Conservation (phyloP, 2,888 invertebrate species). For the Tenthredo amoena region DNA sequence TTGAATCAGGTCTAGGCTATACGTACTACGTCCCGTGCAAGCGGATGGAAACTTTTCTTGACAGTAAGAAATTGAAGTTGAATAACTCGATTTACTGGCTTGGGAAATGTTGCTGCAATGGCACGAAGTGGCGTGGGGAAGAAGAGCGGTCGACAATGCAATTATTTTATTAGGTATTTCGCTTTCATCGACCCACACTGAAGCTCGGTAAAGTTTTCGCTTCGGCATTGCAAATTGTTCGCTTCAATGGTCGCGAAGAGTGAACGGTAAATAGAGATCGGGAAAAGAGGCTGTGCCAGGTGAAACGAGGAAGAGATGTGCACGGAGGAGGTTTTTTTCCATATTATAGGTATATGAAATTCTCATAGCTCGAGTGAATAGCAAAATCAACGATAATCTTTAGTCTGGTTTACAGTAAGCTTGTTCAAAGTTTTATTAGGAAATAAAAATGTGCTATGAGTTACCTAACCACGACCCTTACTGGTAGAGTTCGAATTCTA, state of each 20-base stretch:
- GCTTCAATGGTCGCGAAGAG: constrained; percentile 50
- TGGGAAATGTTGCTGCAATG: background rate
- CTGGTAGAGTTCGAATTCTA: background rate
- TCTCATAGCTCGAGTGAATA: background rate
- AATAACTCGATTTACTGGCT: constrained; percentile 40
- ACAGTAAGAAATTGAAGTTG: constrained; percentile 39
- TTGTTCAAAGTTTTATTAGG: background rate
- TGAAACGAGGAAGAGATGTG: background rate
- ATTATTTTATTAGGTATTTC: constrained; percentile 50
- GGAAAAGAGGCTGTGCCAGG: background rate
- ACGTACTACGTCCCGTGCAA: no score
- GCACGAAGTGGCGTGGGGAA: background rate
- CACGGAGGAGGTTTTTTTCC: background rate
- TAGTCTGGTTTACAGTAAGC: background rate
- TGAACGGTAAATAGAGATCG: background rate
- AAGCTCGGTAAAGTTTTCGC: constrained; percentile 72
- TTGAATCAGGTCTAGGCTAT: background rate
- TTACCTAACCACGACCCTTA: background rate
- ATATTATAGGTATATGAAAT: no score
- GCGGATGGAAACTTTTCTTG: constrained; percentile 24
- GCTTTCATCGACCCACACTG: constrained; percentile 11
- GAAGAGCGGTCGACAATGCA: constrained; percentile 18
- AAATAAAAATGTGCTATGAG: background rate
- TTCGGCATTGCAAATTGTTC: constrained; percentile 76
- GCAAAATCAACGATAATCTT: background rate